Percentiles rank a stretch among this genome's conserved stretches.
Conservation (phyloP, 1,140 invertebrate species). For the Elymnias hypermnestra region DNA sequence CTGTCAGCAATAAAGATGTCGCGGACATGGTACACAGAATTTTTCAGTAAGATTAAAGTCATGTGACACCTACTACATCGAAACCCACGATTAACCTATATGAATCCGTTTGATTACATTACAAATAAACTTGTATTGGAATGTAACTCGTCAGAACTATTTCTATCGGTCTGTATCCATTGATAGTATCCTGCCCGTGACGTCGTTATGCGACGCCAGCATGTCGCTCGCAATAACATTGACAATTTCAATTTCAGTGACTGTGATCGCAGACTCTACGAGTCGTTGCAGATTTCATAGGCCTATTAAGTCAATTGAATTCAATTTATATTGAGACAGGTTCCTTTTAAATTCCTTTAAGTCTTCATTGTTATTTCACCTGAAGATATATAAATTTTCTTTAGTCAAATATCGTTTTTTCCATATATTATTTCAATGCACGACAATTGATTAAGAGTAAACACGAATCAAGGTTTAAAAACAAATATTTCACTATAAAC, state of each 20-base stretch:
- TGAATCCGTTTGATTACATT: conserved; percentile 27
- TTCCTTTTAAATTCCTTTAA: no score
- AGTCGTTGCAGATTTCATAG: neutral
- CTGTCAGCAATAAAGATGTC: no score
- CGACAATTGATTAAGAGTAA: no score
- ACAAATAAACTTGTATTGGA: conserved; percentile 26
- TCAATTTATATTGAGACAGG: no score
- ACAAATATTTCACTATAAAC: no score
- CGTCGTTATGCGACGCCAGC: conserved; percentile 21
- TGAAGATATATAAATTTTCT: no score
- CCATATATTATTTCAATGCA: no score
- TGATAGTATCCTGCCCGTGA: conserved; percentile 30
- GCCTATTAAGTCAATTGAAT: neutral
- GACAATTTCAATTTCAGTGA: neutral
- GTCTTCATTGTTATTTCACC: no score
- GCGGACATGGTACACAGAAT: no score
- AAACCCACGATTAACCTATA: conserved; percentile 21
- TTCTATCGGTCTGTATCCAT: conserved; percentile 31
- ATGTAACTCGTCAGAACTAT: conserved; percentile 42
- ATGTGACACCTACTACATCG: conserved; percentile 9
- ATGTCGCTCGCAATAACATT: conserved; percentile 19
- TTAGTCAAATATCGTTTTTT: no score
- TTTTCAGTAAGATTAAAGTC: neutral
- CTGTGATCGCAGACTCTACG: neutral
- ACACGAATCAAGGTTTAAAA: no score